Conservation (phyloP, 2,888 invertebrate genomes). For the Thereva nobilitata region DNA sequence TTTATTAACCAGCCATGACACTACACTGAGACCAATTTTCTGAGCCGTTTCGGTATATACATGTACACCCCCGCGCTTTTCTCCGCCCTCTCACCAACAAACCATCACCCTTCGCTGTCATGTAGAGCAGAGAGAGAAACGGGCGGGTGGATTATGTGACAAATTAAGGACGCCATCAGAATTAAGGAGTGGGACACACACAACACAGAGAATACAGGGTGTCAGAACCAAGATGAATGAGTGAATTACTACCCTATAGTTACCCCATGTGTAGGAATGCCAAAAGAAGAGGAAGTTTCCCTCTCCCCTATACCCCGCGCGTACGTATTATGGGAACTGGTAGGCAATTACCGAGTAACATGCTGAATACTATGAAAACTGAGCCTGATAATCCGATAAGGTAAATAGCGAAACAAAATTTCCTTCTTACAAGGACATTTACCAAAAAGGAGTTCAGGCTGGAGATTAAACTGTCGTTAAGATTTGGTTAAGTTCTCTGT, state of each 20-base stretch:
- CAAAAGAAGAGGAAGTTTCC: conserved; percentile 12
- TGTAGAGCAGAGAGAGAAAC: too few species aligned
- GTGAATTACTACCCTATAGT: neutral
- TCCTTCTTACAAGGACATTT: conserved; percentile 18
- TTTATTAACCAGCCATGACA: conserved; percentile 27
- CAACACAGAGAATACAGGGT: too few species aligned
- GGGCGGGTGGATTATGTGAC: conserved; percentile 29
- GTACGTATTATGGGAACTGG: conserved; percentile 1
- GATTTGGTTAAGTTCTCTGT: conserved; percentile 14
- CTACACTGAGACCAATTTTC: conserved; percentile 2
- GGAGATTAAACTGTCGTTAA: conserved; percentile 34
- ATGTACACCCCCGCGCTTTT: too few species aligned
- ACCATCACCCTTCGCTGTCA: too few species aligned
- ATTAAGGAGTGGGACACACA: conserved; percentile 2
- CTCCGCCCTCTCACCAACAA: too few species aligned
- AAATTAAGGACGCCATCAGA: conserved; percentile 32
- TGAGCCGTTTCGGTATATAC: neutral
- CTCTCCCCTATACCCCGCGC: neutral
- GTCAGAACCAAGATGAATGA: conserved; percentile 15
- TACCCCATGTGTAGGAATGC: neutral
- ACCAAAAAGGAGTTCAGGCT: neutral
- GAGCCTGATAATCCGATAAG: conserved; percentile 30
- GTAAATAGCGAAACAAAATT: conserved; percentile 28
- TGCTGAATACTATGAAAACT: conserved; percentile 28
- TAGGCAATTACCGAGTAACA: conserved; percentile 27